Base-by-base conservation (phyloP, 2,888 invertebrate species). In the Agrotis clavis region DNA sequence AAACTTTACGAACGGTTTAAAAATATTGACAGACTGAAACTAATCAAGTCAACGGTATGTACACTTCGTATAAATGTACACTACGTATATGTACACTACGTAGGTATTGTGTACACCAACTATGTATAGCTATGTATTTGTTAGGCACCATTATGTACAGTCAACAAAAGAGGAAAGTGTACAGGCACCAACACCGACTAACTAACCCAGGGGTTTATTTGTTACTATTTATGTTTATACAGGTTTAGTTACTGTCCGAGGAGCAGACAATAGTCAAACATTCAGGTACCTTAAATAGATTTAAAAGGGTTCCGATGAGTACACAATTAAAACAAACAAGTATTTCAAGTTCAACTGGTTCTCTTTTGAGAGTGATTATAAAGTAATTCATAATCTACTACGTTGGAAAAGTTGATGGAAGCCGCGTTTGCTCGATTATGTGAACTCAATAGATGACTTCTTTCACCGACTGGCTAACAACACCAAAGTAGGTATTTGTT, bases 21-120 rank as follows among this genome's bases (percentile, higher is more conserved):
- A 70, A 72, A 74, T 81, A 75, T 82, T 82, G 69, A 77, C 82
- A 59, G 62, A 66, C 18, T 5, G 25, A 30, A 68, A 19, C 51
- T 72, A 76, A 82, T 82, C 67, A 82, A 66, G 25, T 65, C 50
- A 61, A 54, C 50, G 14, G 13, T 19, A 51, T 66, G 51, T 57
- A 21, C 57, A 47, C 14, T 21, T 6, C 41, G 41, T 41, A 41
- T 41, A 41, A 11, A 41, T 64, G 48, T 54, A 35, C 59, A 41
- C 14, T 21, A 9, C 35, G 9, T 35, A 35, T 35, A 35, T 35
- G 35, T 35, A 35, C 35, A 35, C 41, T 35, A 35, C 35, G 35
- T 35, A 25, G 25, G 25, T 25, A 25, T 7, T 35, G 7, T 35
- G 35, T 35, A 7, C 7, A 35, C 35, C 11, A 41, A 41, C 41